These are phyloP conservation scores for Enteromius unitaeniatus DNA, from an alignment of 2,797 vertebrate genomes.

Conservation along the genomic window DNA sequence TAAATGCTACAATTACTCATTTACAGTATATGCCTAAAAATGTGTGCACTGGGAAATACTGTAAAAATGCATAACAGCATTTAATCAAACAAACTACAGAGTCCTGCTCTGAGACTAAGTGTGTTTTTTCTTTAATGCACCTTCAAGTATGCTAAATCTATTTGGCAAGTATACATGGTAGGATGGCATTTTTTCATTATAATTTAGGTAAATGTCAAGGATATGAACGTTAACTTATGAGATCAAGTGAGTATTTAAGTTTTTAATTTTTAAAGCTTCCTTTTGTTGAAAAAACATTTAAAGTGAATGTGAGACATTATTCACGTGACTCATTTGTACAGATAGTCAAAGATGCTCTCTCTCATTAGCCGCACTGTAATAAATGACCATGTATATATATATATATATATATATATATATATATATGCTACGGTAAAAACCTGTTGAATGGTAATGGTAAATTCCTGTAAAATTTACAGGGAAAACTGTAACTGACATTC, in stretches of 20 bases:
- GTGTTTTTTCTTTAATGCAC: no score
- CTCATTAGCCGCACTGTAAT: not conserved
- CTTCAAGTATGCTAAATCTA: not conserved
- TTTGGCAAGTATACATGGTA: not conserved
- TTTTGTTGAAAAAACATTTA: not conserved
- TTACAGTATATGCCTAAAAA: constrained; percentile 31
- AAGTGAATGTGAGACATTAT: not conserved
- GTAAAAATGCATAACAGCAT: not conserved
- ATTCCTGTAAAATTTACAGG: no score
- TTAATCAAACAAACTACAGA: not conserved
- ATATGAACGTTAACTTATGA: not conserved
- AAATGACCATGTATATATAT: no score
- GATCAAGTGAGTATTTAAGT: not conserved
- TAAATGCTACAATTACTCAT: constrained; percentile 14
- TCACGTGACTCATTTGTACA: no score
- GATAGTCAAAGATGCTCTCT: not conserved
- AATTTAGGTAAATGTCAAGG: not conserved
- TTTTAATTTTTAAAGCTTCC: not conserved
- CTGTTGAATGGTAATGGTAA: no score
- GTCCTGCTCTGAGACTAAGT: not conserved
- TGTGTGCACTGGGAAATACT: constrained; percentile 23
- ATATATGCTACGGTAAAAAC: no score
- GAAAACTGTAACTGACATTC: no score
- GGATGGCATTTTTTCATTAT: not conserved
- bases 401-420: no score